A percentile compares a stretch with the other conserved stretches of the same genome.
phyloP scores from a whole-genome alignment of 1,140 invertebrate species.

The Formica selysi region DNA sequence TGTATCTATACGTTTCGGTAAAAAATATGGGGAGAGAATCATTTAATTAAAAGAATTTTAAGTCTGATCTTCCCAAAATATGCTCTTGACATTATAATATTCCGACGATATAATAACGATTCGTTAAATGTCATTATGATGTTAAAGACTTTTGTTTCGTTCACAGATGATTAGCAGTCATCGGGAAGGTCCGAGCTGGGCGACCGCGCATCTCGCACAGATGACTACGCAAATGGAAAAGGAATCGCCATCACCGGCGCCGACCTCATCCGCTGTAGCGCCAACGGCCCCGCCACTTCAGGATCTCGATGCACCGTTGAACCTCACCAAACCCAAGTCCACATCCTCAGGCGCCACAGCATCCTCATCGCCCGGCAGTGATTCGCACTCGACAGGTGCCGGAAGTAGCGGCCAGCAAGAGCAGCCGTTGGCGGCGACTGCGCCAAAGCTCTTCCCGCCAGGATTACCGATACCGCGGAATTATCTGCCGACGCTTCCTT shows the following conservation, averaged over 20 bases:
- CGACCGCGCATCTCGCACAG: constrained; percentile 83
- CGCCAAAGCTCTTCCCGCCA: constrained; percentile 87
- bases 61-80: neutral
- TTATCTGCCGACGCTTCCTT: constrained; percentile 87
- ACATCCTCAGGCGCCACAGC: constrained; percentile 81
- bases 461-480: constrained; percentile 87
- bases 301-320: constrained; percentile 94
- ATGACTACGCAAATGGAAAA: constrained; percentile 83
- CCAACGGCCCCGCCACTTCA: constrained; percentile 83
- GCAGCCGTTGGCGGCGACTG: constrained; percentile 88
- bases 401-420: constrained; percentile 84
- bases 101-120: neutral
- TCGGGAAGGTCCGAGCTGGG: constrained; percentile 81
- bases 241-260: constrained; percentile 85
- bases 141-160: neutral
- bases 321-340: constrained; percentile 95
- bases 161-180: constrained; percentile 84
- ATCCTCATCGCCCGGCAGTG: constrained; percentile 82
- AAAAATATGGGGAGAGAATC: neutral
- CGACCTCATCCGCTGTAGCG: constrained; percentile 83
- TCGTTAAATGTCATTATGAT: neutral
- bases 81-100: neutral
- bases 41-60: neutral
- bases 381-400: constrained; percentile 86
- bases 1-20: neutral